Evolutionary conservation across 2,113 vertebrate genomes (phyloP).

Genomic region (Platysternon megacephalum): DNA sequence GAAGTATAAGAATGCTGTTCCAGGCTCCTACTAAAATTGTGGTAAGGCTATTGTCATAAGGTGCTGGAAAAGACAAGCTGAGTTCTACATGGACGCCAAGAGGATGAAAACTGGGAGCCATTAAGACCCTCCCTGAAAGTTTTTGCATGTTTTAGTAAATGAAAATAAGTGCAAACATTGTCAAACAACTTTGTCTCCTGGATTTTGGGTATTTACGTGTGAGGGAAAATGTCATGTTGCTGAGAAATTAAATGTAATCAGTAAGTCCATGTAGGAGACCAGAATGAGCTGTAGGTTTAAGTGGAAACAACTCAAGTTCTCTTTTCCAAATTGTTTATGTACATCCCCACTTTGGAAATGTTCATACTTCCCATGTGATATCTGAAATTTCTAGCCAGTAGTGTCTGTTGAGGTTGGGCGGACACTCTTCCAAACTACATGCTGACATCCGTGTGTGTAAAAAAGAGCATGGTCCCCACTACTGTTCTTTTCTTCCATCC

Average conservation of each 20-base stretch:
- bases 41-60: background rate
- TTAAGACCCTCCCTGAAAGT: background rate
- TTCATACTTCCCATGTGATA: background rate
- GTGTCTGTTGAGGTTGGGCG: background rate
- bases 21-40: background rate
- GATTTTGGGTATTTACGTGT: background rate
- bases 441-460: background rate
- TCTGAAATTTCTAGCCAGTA: background rate
- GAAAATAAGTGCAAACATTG: background rate
- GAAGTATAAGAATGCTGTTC: background rate
- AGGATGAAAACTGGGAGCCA: background rate
- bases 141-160: background rate
- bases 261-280: background rate
- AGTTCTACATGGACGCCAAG: background rate
- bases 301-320: background rate
- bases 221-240: background rate
- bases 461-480: background rate
- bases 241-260: background rate
- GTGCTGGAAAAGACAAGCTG: accelerated
- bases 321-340: background rate
- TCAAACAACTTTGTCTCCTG: background rate
- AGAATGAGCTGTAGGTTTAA: background rate
- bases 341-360: background rate
- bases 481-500: background rate
- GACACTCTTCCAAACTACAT: background rate